Conservation (phyloP, 2,888 invertebrate species). For the Ditylenchus weischeri region DNA sequence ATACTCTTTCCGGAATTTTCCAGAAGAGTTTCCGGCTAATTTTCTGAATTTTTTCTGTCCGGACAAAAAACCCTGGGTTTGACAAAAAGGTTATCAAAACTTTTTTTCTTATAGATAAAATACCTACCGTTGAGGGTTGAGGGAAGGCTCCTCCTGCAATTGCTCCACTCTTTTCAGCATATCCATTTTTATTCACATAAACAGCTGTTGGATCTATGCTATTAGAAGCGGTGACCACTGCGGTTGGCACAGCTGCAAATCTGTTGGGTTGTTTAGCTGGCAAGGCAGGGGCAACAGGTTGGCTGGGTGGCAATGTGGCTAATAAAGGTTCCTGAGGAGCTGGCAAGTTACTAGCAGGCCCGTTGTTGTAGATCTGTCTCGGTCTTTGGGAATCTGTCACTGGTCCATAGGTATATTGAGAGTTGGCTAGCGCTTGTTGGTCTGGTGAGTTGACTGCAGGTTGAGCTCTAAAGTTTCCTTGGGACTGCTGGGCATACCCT, state of each 20-base stretch:
- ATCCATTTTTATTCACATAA: conserved; percentile 37
- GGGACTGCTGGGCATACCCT: conserved; percentile 19
- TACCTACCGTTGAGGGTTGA: neutral
- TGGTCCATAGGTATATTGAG: conserved; percentile 20
- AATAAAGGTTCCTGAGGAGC: neutral
- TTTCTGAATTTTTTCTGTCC: no score
- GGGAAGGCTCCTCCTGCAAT: neutral
- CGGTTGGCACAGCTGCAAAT: neutral
- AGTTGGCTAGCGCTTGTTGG: conserved; percentile 19
- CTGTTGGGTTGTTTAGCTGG: conserved; percentile 17
- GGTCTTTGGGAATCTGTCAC: conserved; percentile 10
- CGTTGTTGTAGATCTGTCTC: conserved; percentile 10
- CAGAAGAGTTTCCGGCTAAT: no score
- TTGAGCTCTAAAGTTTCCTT: conserved; percentile 18
- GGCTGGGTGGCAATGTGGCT: neutral
- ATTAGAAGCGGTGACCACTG: neutral
- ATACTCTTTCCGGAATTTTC: no score
- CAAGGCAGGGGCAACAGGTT: conserved; percentile 15
- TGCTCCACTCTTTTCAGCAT: conserved; percentile 24
- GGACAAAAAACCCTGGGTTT: no score
- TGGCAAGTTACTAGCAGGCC: neutral
- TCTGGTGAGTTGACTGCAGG: conserved; percentile 8
- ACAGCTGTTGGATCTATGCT: conserved; percentile 36
- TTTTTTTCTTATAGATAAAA: neutral
- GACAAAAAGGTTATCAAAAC: no score